Evolutionary conservation across 1,140 invertebrate species (phyloP).

Genomic region (Pogonomyrmex californicus): DNA sequence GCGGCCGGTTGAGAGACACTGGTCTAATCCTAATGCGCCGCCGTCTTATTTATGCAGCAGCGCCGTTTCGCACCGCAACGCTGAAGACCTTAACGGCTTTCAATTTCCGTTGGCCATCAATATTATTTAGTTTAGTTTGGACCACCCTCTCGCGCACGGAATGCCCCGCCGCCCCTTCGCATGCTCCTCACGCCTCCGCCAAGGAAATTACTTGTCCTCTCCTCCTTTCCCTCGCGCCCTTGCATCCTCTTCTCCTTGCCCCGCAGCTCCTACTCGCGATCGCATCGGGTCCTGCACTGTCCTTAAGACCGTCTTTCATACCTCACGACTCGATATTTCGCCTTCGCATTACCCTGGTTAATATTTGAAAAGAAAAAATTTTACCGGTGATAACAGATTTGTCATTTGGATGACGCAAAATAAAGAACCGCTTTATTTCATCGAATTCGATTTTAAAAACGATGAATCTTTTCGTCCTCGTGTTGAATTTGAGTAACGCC

Average conservation of each 20-base stretch:
- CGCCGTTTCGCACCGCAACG: slow-evolving; percentile 81
- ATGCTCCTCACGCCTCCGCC: slow-evolving; percentile 84
- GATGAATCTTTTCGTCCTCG: slow-evolving; percentile 20
- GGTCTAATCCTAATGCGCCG: slow-evolving; percentile 83
- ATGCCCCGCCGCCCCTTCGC: slow-evolving; percentile 68
- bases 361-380: not conserved
- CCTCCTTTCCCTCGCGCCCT: slow-evolving; percentile 64
- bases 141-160: slow-evolving; percentile 78
- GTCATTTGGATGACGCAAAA: not conserved
- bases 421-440: not conserved
- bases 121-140: slow-evolving; percentile 87
- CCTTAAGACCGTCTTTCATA: slow-evolving; percentile 67
- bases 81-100: slow-evolving; percentile 86
- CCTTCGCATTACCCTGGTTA: slow-evolving; percentile 32
- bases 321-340: slow-evolving; percentile 23
- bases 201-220: slow-evolving; percentile 87
- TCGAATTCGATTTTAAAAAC: slow-evolving; percentile 27
- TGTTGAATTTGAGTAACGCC: not conserved
- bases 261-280: slow-evolving; percentile 5
- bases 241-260: not conserved
- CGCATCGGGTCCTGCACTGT: slow-evolving; percentile 48
- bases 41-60: slow-evolving; percentile 85
- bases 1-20: slow-evolving; percentile 70
- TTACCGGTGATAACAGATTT: not conserved
- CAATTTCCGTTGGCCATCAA: slow-evolving; percentile 88